Evolutionary conservation across 2,888 invertebrate species (phyloP).

Genomic region (Pollenia labialis): DNA sequence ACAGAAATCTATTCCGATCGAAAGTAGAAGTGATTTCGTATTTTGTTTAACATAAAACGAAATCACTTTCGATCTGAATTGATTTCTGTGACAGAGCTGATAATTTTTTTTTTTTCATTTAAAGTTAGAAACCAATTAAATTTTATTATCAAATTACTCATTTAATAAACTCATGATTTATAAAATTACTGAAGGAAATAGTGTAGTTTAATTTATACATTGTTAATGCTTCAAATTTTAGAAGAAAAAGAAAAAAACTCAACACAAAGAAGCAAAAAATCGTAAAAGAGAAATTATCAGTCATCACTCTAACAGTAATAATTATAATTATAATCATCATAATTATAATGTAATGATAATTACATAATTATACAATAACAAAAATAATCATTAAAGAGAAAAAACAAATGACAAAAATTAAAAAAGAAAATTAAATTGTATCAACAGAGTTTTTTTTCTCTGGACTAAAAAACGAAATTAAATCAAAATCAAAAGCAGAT

Average conservation of each 20-base stretch:
- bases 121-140: too few relatives aligned
- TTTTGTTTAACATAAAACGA: too few relatives aligned
- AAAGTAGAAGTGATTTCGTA: too few relatives aligned
- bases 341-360: constrained; percentile 51
- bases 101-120: too few relatives aligned
- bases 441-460: constrained; percentile 33
- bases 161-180: too few relatives aligned
- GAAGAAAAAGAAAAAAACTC: constrained; percentile 72
- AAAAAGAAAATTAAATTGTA: constrained; percentile 56
- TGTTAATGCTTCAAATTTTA: not conserved
- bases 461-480: constrained; percentile 15
- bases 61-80: too few relatives aligned
- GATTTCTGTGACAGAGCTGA: too few relatives aligned
- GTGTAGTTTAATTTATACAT: too few relatives aligned
- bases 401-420: constrained; percentile 38
- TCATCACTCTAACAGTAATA: constrained; percentile 49
- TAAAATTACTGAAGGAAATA: too few relatives aligned
- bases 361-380: constrained; percentile 63
- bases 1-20: too few relatives aligned
- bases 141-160: too few relatives aligned
- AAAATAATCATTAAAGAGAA: constrained; percentile 47
- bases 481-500: constrained; percentile 34
- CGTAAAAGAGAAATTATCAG: constrained; percentile 27
- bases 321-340: constrained; percentile 50
- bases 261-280: constrained; percentile 47